Percentiles rank a stretch among this genome's conserved stretches.
Conservation (phyloP, 2,888 invertebrate species). For the Apotomis capreana region DNA sequence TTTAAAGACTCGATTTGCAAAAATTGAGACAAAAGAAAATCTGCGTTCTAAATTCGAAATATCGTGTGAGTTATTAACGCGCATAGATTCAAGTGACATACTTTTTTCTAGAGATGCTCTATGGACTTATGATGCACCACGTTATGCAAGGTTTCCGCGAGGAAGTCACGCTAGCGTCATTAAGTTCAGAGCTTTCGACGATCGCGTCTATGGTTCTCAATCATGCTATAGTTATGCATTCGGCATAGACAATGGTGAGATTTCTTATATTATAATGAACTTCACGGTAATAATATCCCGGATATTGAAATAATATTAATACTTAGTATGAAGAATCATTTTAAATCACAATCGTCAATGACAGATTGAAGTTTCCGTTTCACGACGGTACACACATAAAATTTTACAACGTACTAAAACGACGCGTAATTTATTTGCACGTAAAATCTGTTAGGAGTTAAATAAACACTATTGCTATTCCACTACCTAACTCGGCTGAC, state of each 20-base stretch:
- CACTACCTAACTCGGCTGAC: neutral
- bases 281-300: constrained; percentile 12
- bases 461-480: neutral
- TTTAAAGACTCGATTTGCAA: too few species aligned
- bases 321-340: neutral
- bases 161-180: constrained; percentile 60
- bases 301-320: constrained; percentile 6
- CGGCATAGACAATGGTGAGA: constrained; percentile 23
- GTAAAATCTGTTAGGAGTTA: neutral
- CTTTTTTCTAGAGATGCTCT: constrained; percentile 26
- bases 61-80: neutral
- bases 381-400: too few species aligned
- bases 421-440: too few species aligned
- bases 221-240: constrained; percentile 35
- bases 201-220: constrained; percentile 48
- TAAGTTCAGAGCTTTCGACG: constrained; percentile 54
- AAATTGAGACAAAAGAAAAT: neutral
- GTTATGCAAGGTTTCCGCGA: constrained; percentile 54
- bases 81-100: constrained; percentile 19
- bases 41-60: neutral
- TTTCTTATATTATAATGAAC: neutral
- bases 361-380: too few species aligned
- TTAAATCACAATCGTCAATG: too few species aligned
- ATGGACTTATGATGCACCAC: constrained; percentile 45
- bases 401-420: too few species aligned